Conservation (phyloP, 1,140 invertebrate genomes). For the Orius insidiosus region DNA sequence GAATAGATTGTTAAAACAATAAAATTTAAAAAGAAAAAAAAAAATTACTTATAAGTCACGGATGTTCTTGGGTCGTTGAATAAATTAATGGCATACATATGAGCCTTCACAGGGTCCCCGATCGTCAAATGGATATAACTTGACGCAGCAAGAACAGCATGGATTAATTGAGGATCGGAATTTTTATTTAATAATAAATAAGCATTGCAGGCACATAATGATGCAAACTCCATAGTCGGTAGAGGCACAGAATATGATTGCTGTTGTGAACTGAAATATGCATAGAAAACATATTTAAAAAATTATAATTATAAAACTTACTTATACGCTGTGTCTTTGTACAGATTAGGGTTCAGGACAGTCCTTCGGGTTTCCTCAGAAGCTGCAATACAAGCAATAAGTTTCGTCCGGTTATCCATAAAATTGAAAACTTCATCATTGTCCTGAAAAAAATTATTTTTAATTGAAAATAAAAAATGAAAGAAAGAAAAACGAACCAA, state of each 20-base stretch:
- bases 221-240: constrained; percentile 76
- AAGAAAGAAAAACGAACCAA: constrained; percentile 14
- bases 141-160: constrained; percentile 50
- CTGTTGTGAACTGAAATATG: too few species aligned
- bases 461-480: constrained; percentile 1
- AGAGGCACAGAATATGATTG: constrained; percentile 67
- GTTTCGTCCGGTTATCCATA: too few species aligned
- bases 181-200: constrained; percentile 24
- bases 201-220: constrained; percentile 73
- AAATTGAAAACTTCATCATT: constrained; percentile 9
- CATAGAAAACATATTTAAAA: too few species aligned
- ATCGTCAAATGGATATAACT: constrained; percentile 72
- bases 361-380: too few species aligned
- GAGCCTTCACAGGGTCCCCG: constrained; percentile 64
- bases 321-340: too few species aligned
- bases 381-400: too few species aligned
- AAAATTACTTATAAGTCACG: constrained; percentile 39
- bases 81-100: constrained; percentile 54
- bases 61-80: constrained; percentile 44
- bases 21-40: constrained; percentile 2
- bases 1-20: constrained; percentile 29
- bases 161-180: constrained; percentile 7
- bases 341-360: too few species aligned
- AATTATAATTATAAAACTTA: too few species aligned
- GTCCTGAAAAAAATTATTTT: constrained; percentile 7